Evolutionary conservation across 2,888 invertebrate genomes (phyloP).

Genomic region (Synanthedon vespiformis): DNA sequence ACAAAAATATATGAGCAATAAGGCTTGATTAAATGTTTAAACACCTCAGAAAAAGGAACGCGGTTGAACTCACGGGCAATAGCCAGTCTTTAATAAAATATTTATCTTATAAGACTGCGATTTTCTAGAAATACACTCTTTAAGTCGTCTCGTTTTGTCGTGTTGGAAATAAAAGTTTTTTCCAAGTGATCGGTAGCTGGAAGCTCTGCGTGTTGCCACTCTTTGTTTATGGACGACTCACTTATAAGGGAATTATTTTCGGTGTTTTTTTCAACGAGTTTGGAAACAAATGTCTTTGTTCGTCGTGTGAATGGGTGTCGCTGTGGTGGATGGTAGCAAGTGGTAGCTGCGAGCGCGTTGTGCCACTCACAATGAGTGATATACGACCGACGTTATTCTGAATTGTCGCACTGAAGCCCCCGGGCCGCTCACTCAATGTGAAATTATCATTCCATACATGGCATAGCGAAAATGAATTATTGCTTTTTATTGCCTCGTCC

Average conservation of each 20-base stretch:
- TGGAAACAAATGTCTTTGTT: conserved; percentile 65
- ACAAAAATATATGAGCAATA: no score
- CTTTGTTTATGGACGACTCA: conserved; percentile 49
- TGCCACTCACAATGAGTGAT: conserved; percentile 67
- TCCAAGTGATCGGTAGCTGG: no score
- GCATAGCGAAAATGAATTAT: conserved; percentile 70
- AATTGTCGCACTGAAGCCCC: conserved; percentile 54
- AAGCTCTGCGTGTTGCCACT: conserved; percentile 11
- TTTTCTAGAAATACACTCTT: no score
- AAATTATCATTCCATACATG: conserved; percentile 64
- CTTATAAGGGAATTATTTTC: conserved; percentile 55
- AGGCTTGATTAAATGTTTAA: no score
- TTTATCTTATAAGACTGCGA: no score
- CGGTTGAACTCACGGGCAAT: no score
- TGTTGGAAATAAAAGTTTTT: no score
- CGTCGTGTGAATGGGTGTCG: conserved; percentile 50
- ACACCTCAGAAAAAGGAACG: no score
- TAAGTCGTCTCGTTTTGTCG: no score
- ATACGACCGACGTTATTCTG: conserved; percentile 63
- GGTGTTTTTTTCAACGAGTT: conserved; percentile 48
- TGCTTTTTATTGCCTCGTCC: conserved; percentile 49
- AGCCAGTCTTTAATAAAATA: no score
- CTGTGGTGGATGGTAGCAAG: conserved; percentile 31
- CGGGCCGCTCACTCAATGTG: conserved; percentile 47
- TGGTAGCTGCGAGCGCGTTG: conserved; percentile 54